Base-by-base conservation (phyloP, 2,113 vertebrate species). In the Muntiacus reevesi region DNA sequence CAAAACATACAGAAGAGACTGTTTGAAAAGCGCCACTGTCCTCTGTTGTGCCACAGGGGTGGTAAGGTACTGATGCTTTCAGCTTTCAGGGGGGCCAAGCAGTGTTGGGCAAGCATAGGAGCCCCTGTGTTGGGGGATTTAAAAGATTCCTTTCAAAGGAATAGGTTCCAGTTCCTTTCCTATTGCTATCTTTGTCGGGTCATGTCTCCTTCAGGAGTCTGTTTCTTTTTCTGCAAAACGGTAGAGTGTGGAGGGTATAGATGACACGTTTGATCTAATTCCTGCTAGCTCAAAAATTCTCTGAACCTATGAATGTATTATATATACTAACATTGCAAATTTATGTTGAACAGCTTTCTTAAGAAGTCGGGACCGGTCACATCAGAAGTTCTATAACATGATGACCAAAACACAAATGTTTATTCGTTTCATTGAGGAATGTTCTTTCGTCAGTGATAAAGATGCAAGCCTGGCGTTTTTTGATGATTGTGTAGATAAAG, bases 361-460 rank as follows among this genome's bases (percentile, higher is more conserved):
- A 97, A 99, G 99, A 98, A 99, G 99, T 98, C 98, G 99, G 85
- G 99, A 99, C 94, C 99, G 99, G 67, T 99, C 99, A 33, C 99
- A 99, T 98, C 99, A 99, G 98, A 99, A 99, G 98, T 99, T 99
- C 98, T 99, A 99, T 98, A 99, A 99, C 1, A 98, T 99, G 97
- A 99, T 99, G 99, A 99, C 99, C 94, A 99, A 99, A 99, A 99
- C 99, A 43, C 99, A 99, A 67, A 99, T 99, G 99, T 99, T 99
- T 97, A 99, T 99, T 98, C 99, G 99, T 54, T 99, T 99, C 98
- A 99, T 99, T 57, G 99, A 99, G 92, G 99, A 99, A 92, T 99
- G 99, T 98, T 99, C 99, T 67, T 99, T 99, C 95, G 99, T 99
- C 98, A 99, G 99, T 33, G 99, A 99, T 97, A 99, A 99, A 98